Base-by-base conservation (phyloP, 2,113 vertebrate species). In the Pristiophorus japonicus region DNA sequence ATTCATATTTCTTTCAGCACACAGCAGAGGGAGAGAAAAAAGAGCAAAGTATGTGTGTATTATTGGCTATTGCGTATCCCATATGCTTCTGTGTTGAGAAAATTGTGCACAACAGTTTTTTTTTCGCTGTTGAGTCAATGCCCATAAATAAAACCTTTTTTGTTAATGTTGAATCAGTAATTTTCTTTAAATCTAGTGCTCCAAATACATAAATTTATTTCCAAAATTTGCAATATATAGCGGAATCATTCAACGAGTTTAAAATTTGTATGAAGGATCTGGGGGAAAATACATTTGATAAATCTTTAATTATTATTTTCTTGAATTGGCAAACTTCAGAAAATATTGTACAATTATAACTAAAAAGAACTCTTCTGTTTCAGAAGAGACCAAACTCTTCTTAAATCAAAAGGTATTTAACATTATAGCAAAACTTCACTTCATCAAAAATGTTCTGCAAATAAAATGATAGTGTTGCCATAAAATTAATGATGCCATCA, bases 1-100 rank as follows among this genome's bases (percentile, higher is more conserved):
- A 99, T 99, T 98, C 97, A 99, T 99, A 97, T 98, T 96, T 98
- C 66, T 97, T 97, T 98, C 97, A 97, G 98, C 98, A 98, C 97
- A 98, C 97, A 98, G 98, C 98, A 98, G 98, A 98, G 98, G 63
- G 45, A 92, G 88, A 97, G 97, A 97, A 94, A 94, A 94, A 97
- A 98, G 97, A 98, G 98, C 97, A 98, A 98, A 98, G 98, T 97
- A 97, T 97, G 97, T 97, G 97, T 98, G 97, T 98, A 98, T 98
- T 98, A 98, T 98, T 98, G 97, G 98, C 97, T 97, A 98, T 97
- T 97, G 97, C 96, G 97, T 97, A 97, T 97, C 98, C 98, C 97
- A 98, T 98, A 98, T 98, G 98, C 96, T 97, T 97, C 97, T 96
- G 96, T 98, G 98, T 98, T 98, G 97, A 98, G 97, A 97, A 98